Base-by-base conservation (phyloP, 92 coral and sea anemone species). In the Chrysogorgia sp. region DNA sequence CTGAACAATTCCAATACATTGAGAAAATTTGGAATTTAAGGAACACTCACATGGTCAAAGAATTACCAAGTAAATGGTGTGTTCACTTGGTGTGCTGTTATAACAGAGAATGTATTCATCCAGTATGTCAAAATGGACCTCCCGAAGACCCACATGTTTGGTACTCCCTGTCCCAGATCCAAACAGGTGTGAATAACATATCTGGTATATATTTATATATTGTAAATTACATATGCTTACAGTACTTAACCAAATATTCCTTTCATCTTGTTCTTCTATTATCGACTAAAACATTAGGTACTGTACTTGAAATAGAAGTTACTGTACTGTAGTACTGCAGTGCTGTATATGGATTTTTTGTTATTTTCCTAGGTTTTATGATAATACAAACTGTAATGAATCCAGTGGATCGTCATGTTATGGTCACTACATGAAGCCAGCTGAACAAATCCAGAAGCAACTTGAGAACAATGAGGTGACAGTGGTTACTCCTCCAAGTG, bases 391-490 rank as follows among this genome's bases (percentile, higher is more conserved):
- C 67, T 81, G 85, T 37, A 69, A 48, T 5, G 79, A 71, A 50
- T 81, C 80, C 45, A 41, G 21, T 68, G 66, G 77, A 20, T 52
- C 31, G 29, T 34, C 31, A 29, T 81, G 80, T 71, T 21, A 55
- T 81, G 85, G 80, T 37, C 85, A 81, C 71, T 81, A 81, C 57
- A 63, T 81, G 21, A 20, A 67, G 68, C 85, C 85, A 58, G 40
- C 52, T 40, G 50, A 19, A 50, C 85, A 68, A 37, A 59, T 81
- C 55, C 79, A 68, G 52, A 81, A 68, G 57, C 34, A 52, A 52
- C 20, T 52, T 5, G 63, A 76, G 56, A 34, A 53, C 35, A 67
- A 34, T 65, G 22, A 70, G 35, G 20, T 70, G 5, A 17, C 26
- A 21, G 34, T 53, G 26, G 80, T 69, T 25, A 67, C 85, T 67